A percentile compares a stretch with the other conserved stretches of the same genome.
Evolutionary conservation across 2,113 vertebrate species (phyloP).

Genomic region (Climacteris rufus): DNA sequence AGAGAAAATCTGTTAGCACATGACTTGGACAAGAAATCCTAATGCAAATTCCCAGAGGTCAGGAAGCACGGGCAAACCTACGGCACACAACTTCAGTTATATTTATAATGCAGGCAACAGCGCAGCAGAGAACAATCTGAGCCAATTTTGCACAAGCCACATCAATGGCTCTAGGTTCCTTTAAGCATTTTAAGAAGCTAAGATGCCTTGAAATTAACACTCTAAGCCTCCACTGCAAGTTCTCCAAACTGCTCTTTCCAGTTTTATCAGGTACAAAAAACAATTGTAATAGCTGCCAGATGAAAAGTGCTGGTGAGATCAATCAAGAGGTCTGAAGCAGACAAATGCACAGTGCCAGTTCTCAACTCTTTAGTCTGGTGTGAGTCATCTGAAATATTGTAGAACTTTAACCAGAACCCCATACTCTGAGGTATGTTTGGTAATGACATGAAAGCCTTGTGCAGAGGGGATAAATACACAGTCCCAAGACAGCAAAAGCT

Average conservation of each 20-base stretch:
- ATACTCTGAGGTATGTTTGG: fast-evolving
- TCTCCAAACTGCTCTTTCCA: neutral
- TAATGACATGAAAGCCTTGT: neutral
- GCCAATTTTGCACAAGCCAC: neutral
- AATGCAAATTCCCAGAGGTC: neutral
- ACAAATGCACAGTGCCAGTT: neutral
- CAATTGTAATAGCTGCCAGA: neutral
- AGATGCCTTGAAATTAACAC: neutral
- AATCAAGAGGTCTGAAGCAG: neutral
- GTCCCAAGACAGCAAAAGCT: neutral
- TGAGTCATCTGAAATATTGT: neutral
- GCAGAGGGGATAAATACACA: neutral
- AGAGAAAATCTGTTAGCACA: neutral
- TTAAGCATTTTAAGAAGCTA: neutral
- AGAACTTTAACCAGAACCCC: neutral
- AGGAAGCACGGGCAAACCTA: neutral
- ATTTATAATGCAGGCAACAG: neutral
- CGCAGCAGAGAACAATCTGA: neutral
- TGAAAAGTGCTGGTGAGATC: neutral
- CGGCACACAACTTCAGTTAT: neutral
- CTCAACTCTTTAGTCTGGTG: neutral
- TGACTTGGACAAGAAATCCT: neutral
- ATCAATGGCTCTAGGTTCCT: neutral
- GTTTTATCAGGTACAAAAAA: neutral
- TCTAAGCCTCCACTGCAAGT: neutral